A percentile compares a stretch with the other conserved stretches of the same genome.
phyloP scores from a whole-genome alignment of 1,140 invertebrate genomes.

The Conopomorpha cramerella region DNA sequence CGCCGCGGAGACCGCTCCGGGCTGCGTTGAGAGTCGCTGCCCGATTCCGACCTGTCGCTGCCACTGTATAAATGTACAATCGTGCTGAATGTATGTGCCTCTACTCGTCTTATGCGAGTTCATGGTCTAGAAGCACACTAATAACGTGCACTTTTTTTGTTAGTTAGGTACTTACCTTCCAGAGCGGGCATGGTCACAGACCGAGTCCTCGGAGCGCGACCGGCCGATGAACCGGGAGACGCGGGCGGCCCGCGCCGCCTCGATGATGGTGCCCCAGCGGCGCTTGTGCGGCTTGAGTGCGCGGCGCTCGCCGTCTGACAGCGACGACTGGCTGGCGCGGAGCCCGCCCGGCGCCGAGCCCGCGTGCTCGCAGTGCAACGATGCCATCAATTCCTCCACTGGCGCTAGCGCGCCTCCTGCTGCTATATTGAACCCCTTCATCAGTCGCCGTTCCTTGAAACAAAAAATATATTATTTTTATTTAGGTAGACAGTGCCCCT shows the following conservation, averaged over 20 bases:
- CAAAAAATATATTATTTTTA: no score
- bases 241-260: conserved; percentile 79
- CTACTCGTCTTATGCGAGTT: no score
- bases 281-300: conserved; percentile 70
- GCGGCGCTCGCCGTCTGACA: conserved; percentile 42
- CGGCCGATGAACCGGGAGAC: conserved; percentile 77
- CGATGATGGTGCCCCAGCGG: conserved; percentile 79
- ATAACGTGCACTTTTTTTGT: no score
- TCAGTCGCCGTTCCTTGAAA: conserved; percentile 84
- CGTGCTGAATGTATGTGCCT: no score
- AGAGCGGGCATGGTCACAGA: conserved; percentile 72
- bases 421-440: conserved; percentile 93
- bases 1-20: conserved; percentile 15
- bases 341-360: conserved; percentile 36
- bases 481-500: no score
- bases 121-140: no score
- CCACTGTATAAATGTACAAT: no score
- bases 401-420: conserved; percentile 70
- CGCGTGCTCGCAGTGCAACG: conserved; percentile 65
- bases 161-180: no score
- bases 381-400: conserved; percentile 76
- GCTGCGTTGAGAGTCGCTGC: conserved; percentile 42
- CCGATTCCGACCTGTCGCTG: conserved; percentile 40
- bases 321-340: conserved; percentile 36
- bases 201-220: conserved; percentile 78